phyloP scores from a whole-genome alignment of 2,113 vertebrate genomes.

The Tragelaphus buxtoni region DNA sequence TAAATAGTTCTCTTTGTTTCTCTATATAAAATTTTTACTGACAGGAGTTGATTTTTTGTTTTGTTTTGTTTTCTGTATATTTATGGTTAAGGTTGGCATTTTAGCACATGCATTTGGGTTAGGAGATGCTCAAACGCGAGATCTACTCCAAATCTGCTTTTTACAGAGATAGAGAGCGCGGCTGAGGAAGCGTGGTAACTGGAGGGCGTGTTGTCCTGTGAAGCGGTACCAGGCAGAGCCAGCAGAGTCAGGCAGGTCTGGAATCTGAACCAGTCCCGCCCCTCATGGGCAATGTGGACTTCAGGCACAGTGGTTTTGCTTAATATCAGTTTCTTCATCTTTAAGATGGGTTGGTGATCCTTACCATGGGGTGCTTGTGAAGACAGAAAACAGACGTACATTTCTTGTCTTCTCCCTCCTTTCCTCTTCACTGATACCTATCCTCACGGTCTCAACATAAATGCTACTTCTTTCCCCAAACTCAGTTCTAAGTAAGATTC shows the following conservation, averaged over 20 bases:
- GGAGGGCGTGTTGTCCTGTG: neutral
- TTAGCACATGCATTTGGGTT: neutral
- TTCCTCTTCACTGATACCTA: neutral
- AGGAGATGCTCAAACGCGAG: neutral
- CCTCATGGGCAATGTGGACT: neutral
- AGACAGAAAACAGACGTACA: neutral
- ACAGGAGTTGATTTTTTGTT: neutral
- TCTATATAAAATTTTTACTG: neutral
- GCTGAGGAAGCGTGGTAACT: neutral
- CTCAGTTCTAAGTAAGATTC: neutral
- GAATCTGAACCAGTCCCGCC: neutral
- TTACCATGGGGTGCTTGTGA: neutral
- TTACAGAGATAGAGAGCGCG: fast-evolving
- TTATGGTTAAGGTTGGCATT: neutral
- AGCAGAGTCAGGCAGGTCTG: neutral
- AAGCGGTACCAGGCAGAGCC: neutral
- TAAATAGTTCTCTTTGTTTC: neutral
- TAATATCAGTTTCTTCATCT: neutral
- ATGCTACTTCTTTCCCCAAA: neutral
- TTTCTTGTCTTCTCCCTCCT: neutral
- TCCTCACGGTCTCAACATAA: neutral
- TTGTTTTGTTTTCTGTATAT: neutral
- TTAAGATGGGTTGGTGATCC: neutral
- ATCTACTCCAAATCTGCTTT: neutral
- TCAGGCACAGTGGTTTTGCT: neutral